A percentile compares a stretch with the other conserved stretches of the same genome.
Conservation (phyloP, 2,888 invertebrate species). For the Meghimatium bilineatum region DNA sequence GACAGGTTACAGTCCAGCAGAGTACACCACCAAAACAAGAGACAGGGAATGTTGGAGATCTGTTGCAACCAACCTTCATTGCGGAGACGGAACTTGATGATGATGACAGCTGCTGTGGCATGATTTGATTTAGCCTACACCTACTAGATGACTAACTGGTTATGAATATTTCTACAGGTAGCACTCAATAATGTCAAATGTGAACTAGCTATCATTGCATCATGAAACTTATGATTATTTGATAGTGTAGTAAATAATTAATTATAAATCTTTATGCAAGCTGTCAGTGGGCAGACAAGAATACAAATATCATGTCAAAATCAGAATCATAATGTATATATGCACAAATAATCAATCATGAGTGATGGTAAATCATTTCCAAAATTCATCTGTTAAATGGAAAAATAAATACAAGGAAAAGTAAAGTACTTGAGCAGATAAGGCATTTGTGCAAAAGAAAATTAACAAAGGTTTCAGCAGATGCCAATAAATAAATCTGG, state of each 20-base stretch:
- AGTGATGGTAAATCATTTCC: background rate
- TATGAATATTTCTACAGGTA: background rate
- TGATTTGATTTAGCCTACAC: too few relatives aligned
- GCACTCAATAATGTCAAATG: background rate
- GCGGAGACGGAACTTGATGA: too few relatives aligned
- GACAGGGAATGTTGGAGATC: too few relatives aligned
- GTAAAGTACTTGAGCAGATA: conserved; percentile 2
- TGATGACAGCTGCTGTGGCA: too few relatives aligned
- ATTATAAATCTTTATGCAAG: background rate
- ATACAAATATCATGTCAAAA: background rate
- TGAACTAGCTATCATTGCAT: background rate
- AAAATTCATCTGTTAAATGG: background rate
- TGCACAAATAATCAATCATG: background rate
- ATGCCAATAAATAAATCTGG: conserved; percentile 9
- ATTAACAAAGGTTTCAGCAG: background rate
- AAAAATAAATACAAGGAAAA: background rate
- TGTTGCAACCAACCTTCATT: too few relatives aligned
- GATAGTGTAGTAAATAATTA: background rate
- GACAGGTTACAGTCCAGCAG: too few relatives aligned
- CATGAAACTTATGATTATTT: background rate
- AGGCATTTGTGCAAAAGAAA: background rate
- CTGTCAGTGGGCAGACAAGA: background rate
- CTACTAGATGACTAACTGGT: background rate
- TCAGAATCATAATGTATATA: background rate
- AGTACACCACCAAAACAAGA: too few relatives aligned